Conservation (phyloP, 1,140 invertebrate genomes). For the Colletes latitarsis region DNA sequence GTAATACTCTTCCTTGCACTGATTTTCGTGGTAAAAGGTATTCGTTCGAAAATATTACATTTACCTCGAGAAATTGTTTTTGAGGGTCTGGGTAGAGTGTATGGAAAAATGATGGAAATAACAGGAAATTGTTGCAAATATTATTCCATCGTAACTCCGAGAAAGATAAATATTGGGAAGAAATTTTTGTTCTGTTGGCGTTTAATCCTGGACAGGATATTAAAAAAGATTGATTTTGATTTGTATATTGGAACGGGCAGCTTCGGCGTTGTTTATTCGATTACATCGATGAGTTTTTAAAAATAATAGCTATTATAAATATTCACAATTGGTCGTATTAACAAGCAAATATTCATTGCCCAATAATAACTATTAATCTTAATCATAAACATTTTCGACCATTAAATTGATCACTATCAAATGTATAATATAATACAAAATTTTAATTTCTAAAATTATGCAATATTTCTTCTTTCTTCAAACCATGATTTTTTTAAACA, state of each 20-base stretch:
- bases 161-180: constrained; percentile 18
- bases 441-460: too few relatives aligned
- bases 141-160: constrained; percentile 28
- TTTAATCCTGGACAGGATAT: constrained; percentile 37
- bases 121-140: constrained; percentile 29
- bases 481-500: too few relatives aligned
- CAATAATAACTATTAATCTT: too few relatives aligned
- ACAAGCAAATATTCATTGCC: too few relatives aligned
- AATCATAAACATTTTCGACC: too few relatives aligned
- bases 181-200: constrained; percentile 8
- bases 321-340: too few relatives aligned
- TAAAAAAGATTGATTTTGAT: constrained; percentile 36
- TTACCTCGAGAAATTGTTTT: neutral
- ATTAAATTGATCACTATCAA: too few relatives aligned
- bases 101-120: neutral
- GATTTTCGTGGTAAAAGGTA: neutral
- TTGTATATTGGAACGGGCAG: neutral
- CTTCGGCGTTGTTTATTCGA: constrained; percentile 1
- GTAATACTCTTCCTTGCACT: too few relatives aligned
- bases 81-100: neutral
- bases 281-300: neutral
- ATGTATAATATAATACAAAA: too few relatives aligned
- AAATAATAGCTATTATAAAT: neutral
- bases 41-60: neutral
- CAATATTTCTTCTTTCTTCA: too few relatives aligned